These are phyloP conservation scores for Lepisosteus oculatus DNA, from an alignment of 2,113 vertebrate genomes.

Conservation along the genomic window DNA sequence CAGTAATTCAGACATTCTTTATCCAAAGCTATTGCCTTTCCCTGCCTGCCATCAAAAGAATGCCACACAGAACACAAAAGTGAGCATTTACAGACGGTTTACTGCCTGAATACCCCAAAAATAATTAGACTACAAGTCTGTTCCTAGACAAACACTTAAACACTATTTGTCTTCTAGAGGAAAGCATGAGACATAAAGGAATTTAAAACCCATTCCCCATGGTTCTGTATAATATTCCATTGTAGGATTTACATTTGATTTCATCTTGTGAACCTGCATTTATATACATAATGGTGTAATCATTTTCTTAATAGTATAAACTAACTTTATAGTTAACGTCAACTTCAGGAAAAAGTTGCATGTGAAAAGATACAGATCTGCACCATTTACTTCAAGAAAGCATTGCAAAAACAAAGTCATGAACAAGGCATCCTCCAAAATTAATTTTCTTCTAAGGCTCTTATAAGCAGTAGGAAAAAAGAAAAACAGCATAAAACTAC, in stretches of 20 bases:
- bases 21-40: not conserved
- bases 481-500: too few relatives aligned
- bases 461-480: too few relatives aligned
- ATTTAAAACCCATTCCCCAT: slow-evolving; percentile 1
- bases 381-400: too few relatives aligned
- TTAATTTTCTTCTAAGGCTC: too few relatives aligned
- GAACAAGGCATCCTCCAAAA: too few relatives aligned
- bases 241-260: not conserved
- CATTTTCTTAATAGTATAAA: not conserved
- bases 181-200: slow-evolving; percentile 5
- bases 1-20: too few relatives aligned
- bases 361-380: too few relatives aligned
- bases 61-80: slow-evolving; percentile 1
- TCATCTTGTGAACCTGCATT: slow-evolving; percentile 6
- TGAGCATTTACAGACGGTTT: slow-evolving; percentile 7
- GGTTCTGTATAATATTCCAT: not conserved
- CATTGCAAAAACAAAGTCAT: too few relatives aligned
- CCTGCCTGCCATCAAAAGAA: not conserved
- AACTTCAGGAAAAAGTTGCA: too few relatives aligned
- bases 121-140: slow-evolving; percentile 2
- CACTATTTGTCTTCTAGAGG: slow-evolving; percentile 6
- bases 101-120: slow-evolving; percentile 8
- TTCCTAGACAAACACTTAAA: slow-evolving; percentile 10
- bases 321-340: too few relatives aligned
- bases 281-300: not conserved